Base-by-base conservation (phyloP, 23 tunicate species). In the Oikopleura vanhoeffeni region DNA sequence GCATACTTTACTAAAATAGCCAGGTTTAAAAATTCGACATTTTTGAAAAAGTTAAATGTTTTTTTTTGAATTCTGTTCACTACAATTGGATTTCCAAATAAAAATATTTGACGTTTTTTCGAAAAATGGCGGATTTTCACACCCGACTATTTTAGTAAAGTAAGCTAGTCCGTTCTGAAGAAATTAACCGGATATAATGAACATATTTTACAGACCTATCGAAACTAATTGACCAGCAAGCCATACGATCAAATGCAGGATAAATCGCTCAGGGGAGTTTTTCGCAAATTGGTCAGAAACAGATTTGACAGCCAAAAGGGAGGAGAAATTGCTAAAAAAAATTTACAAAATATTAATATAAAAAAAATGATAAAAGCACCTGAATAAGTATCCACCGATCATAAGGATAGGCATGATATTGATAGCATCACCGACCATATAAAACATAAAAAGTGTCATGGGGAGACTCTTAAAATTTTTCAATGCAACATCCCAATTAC, bases 391-490 rank as follows among this genome's bases (percentile, higher is more conserved):
- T 76, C 40, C 91, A 90, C 99, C 99, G 27, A 95, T 89, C 99
- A 95, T 95, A 91, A 95, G 88, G 41, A 95, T 95, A 0, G 99
- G 99, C 84, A 95, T 90, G 36, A 95, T 95, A 49, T 94, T 90
- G 41, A 95, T 95, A 33, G 96, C 84, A 83, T 90, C 89, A 33
- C 99, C 99, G 40, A 91, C 87, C 99, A 95, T 95, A 77, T 95
- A 95, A 94, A 95, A 90, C 24, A 95, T 88, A 41, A 95, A 95
- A 0, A 90, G 83, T 60, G 91, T 95, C 99, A 95, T 95, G 41
- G 99, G 99, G 57, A 95, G 64, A 33, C 89, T 84, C 83, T 95
- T 95, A 40, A 95, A 85, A 39, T 94, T 94, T 39, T 85, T 94
- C 41, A 95, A 85, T 18, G 99, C 99, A 76, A 91, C 86, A 40